Evolutionary conservation across 2,888 invertebrate species (phyloP), one percentile per base, ranked within the genome.

Genomic region (Cheiracanthium punctorium): DNA sequence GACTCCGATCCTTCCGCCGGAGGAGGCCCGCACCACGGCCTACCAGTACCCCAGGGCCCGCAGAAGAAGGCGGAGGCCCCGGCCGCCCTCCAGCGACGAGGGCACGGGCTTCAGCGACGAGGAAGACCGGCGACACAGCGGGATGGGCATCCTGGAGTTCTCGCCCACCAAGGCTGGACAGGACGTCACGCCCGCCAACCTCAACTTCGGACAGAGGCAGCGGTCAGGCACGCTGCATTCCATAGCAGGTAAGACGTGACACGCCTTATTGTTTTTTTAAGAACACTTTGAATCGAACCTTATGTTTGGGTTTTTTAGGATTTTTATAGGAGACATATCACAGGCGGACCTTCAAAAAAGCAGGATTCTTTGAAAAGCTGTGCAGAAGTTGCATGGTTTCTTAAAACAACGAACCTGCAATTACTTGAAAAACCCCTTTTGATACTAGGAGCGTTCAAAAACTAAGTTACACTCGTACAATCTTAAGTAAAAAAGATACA

Each of bases 141-240:
- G 91, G 1, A 91, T 91, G 80, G 91, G 92, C 84, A 92, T 92
- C 52, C 90, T 97, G 77, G 96, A 97, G 92, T 96, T 97, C 92
- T 95, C 95, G 30, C 95, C 97, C 0, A 95, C 96, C 89, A 96
- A 96, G 91, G 96, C 96, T 0, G 96, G 96, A 0, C 95, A 95
- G 90, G 96, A 97, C 91, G 95, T 96, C 80, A 96, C 96, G 0
- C 96, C 96, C 0, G 94, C 96, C 89, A 96, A 96, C 92, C 94
- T 96, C 90, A 94, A 95, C 90, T 96, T 96, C 91, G 94, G 82
- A 48, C 81, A 88, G 43, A 52, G 74, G 52, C 80, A 80, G 52
- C 76, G 80, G 58, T 84, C 84, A n/a, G 88, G 88, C 17, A 80
- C 88, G 1, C 37, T 88, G 10, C 80, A 84, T 65, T 88, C 88